Base-by-base conservation (phyloP, 2,113 vertebrate genomes). In the Chaetodon auriga region DNA sequence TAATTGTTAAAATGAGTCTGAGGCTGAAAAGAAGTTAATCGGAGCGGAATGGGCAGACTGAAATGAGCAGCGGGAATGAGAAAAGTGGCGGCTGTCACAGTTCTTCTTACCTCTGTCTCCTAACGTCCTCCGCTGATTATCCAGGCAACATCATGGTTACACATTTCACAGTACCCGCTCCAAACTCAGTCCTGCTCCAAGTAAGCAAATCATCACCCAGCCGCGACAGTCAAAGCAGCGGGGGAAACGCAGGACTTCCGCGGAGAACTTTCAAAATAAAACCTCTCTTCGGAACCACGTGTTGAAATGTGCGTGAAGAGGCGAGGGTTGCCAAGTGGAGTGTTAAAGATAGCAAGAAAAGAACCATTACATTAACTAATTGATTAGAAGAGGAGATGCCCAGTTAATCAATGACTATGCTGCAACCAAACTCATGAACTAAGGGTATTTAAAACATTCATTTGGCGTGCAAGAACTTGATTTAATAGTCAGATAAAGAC, bases 111-210 rank as follows among this genome's bases (percentile, higher is more conserved):
- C 92, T 91, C 84, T 53, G 82, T 81, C 60, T 90, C 80, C 88
- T 80, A 68, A 81, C 91, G 93, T 90, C 90, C 85, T 89, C 90
- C 91, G 87, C 82, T 83, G 89, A 93, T 94, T 94, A 94, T 92
- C 91, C 92, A 71, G 92, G 92, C 95, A 94, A 92, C 95, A 91
- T 96, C 95, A 93, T 88, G 91, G 86, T 94, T 94, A 87, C 91
- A 95, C 95, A 96, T 96, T 97, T 97, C 96, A 95, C 96, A 97
- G 95, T 95, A 94, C 95, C 96, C 97, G 96, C 97, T 97, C 96
- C 96, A 95, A 96, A 95, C 96, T 95, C 93, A 92, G 93, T 95
- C 93, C 93, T 94, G 95, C 96, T 94, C 83, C 93, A 90, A 95
- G 95, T 95, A 94, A 96, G 96, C 96, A 94, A 96, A 97, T 95